Base-by-base conservation (phyloP, 2,888 invertebrate genomes). In the Idaea aversata region DNA sequence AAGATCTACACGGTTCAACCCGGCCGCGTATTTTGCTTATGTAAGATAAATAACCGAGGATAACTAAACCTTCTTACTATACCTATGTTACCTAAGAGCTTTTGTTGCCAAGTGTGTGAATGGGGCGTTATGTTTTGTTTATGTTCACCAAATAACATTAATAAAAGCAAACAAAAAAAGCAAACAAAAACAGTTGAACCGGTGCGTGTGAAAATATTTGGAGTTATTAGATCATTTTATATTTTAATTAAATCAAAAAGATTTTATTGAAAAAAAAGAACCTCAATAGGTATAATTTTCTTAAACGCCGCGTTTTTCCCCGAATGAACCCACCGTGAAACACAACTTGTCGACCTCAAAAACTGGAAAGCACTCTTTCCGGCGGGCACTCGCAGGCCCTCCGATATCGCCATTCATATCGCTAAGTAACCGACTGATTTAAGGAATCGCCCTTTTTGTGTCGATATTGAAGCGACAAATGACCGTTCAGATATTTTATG, bases 361-460 rank as follows among this genome's bases (percentile, higher is more conserved):
- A 75, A 77, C 67, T 76, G 77, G 75, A 84, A 82, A 84, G 81
- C 83, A 82, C 83, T 86, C 81, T 75, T 74, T 71, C 70, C 75
- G 74, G 75, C 76, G 74, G 75, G 75, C 78, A 79, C 83, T 82
- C 79, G 75, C 75, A 75, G 76, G 79, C 77, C 76, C 78, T 76
- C 74, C 77, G 69, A 72, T 72, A 70, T 71, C 68, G 67, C 73
- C 73, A 78, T 79, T 80, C 78, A 74, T 66, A 59, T 66, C 68
- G 77, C 80, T 84, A 84, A 86, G 85, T 85, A 84, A 84, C 81
- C 80, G 72, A 71, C 69, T 71, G 73, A 75, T 75, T 72, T 72
- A 72, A 75, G 65, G 69, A 72, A 69, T 68, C 69, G 68, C 64
- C 64, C 68, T 74, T 71, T 71, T 72, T 70, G 67, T 72, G 67